Conservation (phyloP, 2,113 vertebrate genomes). For the Pteruthius melanotis region DNA sequence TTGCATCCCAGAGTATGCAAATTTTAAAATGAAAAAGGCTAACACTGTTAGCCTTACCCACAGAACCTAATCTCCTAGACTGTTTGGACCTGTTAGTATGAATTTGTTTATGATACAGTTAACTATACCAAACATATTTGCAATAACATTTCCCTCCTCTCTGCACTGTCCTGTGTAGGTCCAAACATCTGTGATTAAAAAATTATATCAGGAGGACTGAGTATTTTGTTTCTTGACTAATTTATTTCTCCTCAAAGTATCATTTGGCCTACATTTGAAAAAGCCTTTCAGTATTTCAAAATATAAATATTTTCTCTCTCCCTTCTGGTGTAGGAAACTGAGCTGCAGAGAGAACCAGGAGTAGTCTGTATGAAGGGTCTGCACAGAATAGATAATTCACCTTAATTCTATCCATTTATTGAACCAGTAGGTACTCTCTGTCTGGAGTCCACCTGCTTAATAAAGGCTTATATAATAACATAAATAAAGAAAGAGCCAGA, state of each 20-base stretch:
- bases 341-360: not conserved
- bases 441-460: not conserved
- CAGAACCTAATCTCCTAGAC: not conserved
- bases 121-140: not conserved
- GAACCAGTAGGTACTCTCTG: not conserved
- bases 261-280: not conserved
- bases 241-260: not conserved
- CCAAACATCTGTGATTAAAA: not conserved
- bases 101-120: not conserved
- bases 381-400: not conserved
- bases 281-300: not conserved
- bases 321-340: not conserved
- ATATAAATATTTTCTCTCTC: not conserved
- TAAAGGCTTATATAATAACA: not conserved
- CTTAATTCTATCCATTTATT: not conserved
- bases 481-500: not conserved
- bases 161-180: rapidly evolving
- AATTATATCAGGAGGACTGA: not conserved
- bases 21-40: too few relatives aligned
- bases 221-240: not conserved
- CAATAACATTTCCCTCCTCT: not conserved
- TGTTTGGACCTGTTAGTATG: not conserved
- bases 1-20: not conserved
- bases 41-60: too few relatives aligned
- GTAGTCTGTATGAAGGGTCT: not conserved